Evolutionary conservation across 2,888 invertebrate species (phyloP), one percentile per base, ranked within the genome.

Genomic region (Blera fallax): DNA sequence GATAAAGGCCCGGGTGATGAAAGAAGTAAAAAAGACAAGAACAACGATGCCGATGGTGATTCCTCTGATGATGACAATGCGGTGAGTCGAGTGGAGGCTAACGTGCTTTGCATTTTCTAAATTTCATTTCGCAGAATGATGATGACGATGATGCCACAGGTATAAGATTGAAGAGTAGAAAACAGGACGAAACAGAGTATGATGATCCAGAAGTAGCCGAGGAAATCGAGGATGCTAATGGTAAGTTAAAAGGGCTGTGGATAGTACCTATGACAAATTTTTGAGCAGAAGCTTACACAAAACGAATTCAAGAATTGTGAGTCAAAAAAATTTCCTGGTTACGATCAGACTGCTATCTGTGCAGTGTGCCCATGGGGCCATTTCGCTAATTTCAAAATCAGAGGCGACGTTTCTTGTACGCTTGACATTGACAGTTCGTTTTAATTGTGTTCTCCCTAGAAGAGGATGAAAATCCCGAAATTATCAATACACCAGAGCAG

Each of bases 161-260:
- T 3, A 89, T 92, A 87, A 94, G 91, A 92, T 92, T 93, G n/a
- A 93, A 94, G 48, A 93, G 92, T 21, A 93, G 93, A 85, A 93
- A 94, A 87, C 89, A 92, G 3, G 94, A 94, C 88, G 94, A 95
- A 89, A 94, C 94, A 87, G 95, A 94, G 87, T 95, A 95, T 88
- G 95, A 95, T 87, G 95, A 94, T 67, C 94, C 94, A 0, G 94
- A 95, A 87, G 94, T 94, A 3, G 93, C 90, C 10, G 94, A 94
- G 87, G 94, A 94, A 89, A 92, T 94, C 7, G 92, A 89, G 1
- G 91, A 91, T 84, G 89, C 90, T 1, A 89, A 90, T 87, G 90
- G 91, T 91, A 73, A 62, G 43, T 73, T 8, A 8, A 21, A 37
- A 16, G n/a, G n/a, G n/a, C n/a, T n/a, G n/a, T n/a, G n/a, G n/a